Base-by-base conservation (phyloP, 2,888 invertebrate species). In the Ariolimax columbianus region DNA sequence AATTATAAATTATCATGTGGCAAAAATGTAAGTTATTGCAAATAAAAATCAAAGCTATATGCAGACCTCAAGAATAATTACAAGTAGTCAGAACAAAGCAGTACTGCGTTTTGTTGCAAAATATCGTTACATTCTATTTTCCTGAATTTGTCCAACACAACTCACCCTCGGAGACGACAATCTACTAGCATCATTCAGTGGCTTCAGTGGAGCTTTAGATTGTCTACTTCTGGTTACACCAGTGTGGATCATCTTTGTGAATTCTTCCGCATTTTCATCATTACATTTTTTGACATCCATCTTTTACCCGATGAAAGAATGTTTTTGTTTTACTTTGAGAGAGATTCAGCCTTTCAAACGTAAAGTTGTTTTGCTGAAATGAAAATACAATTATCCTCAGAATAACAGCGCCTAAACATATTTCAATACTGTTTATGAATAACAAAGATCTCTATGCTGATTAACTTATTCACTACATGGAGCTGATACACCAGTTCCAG, bases 101-200 rank as follows among this genome's bases (percentile, higher is more conserved):
- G 9, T 14, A 47, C 47, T 47, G 47, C 47, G 9, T 55, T 55
- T n/a, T n/a, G n/a, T n/a, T n/a, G n/a, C n/a, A n/a, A n/a, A n/a
- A n/a, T n/a, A n/a, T n/a, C n/a, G n/a, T n/a, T n/a, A n/a, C n/a
- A n/a, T n/a, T n/a, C n/a, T n/a, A n/a, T n/a, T n/a, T n/a, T n/a
- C n/a, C 55, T 23, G 26, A 55, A 63, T 63, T 7, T 63, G 30
- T 63, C 30, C n/a, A 63, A 33, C 1, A n/a, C 36, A 59, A 75
- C 43, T 83, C 11, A 77, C 83, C 66, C 1, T 19, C 0, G 66
- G 59, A 38, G 73, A 77, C 6, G 51, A 38, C 40, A 84, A 40
- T 0, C 84, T 70, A 33, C 43, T 40, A 1, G 55, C 78, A 79
- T 84, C 79, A 72, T 84, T 84, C 26, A 84, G 17, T 30, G 78